Evolutionary conservation across 1,140 invertebrate genomes (phyloP).

Genomic region (Drosophila varians): DNA sequence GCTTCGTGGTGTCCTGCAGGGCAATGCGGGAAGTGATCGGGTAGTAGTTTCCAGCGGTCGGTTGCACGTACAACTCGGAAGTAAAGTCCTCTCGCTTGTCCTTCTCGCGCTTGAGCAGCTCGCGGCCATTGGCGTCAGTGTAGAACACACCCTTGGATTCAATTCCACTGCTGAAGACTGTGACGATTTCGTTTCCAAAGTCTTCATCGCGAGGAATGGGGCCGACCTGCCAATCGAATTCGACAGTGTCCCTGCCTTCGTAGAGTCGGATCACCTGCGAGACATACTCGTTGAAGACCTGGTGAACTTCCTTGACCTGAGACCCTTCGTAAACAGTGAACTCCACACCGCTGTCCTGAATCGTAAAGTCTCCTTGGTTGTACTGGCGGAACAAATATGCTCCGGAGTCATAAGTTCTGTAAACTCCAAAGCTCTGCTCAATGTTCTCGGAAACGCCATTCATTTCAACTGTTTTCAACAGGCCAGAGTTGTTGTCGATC

Average conservation of each 20-base stretch:
- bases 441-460: conserved; percentile 77
- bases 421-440: conserved; percentile 90
- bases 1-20: conserved; percentile 84
- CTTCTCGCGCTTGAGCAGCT: conserved; percentile 90
- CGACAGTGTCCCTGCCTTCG: conserved; percentile 87
- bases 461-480: conserved; percentile 85
- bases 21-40: conserved; percentile 94
- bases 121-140: conserved; percentile 97
- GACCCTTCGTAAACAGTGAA: conserved; percentile 86
- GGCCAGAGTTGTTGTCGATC: conserved; percentile 73
- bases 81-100: conserved; percentile 91
- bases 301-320: conserved; percentile 93
- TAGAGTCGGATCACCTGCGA: conserved; percentile 93
- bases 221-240: conserved; percentile 97
- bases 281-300: conserved; percentile 90
- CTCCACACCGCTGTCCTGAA: conserved; percentile 83
- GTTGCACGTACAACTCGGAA: conserved; percentile 86
- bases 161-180: conserved; percentile 88
- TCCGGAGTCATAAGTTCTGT: conserved; percentile 90
- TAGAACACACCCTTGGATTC: conserved; percentile 90
- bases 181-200: conserved; percentile 93
- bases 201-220: conserved; percentile 93
- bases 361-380: conserved; percentile 69
- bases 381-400: conserved; percentile 94
- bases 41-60: conserved; percentile 95